phyloP scores from a whole-genome alignment of 2,797 vertebrate species.

The Macropus fuliginosus region DNA sequence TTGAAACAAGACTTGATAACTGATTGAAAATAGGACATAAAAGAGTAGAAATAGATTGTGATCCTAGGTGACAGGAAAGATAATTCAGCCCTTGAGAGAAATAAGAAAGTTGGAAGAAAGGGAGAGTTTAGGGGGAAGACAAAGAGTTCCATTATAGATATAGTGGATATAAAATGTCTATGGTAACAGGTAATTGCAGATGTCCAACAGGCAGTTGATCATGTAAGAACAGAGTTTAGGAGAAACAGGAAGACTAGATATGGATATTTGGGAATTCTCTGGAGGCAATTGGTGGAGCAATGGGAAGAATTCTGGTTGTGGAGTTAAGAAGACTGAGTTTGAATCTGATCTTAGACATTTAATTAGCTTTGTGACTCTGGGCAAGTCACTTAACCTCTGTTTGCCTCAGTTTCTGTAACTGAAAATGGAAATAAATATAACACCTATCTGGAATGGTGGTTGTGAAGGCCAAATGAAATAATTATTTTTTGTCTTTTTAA shows the following conservation, averaged over 20 bases:
- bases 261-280: not conserved
- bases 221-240: not conserved
- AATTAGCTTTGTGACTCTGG: not conserved
- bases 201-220: not conserved
- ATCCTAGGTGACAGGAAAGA: not conserved
- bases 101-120: not conserved
- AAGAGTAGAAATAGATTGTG: not conserved
- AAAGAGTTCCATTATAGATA: not conserved
- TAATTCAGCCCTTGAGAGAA: not conserved
- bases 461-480: too few species aligned
- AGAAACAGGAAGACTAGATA: not conserved
- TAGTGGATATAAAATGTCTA: not conserved
- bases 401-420: too few species aligned
- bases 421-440: too few species aligned
- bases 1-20: too few species aligned
- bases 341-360: not conserved
- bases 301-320: not conserved
- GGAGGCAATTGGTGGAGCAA: not conserved
- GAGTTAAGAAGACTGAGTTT: not conserved
- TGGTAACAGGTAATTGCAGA: not conserved
- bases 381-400: not conserved
- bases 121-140: not conserved
- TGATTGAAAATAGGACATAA: not conserved
- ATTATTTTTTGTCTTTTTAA: too few species aligned
- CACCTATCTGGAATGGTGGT: too few species aligned